Evolutionary conservation across 2,113 vertebrate species (phyloP).

Genomic region (Vulpes ferrilata): DNA sequence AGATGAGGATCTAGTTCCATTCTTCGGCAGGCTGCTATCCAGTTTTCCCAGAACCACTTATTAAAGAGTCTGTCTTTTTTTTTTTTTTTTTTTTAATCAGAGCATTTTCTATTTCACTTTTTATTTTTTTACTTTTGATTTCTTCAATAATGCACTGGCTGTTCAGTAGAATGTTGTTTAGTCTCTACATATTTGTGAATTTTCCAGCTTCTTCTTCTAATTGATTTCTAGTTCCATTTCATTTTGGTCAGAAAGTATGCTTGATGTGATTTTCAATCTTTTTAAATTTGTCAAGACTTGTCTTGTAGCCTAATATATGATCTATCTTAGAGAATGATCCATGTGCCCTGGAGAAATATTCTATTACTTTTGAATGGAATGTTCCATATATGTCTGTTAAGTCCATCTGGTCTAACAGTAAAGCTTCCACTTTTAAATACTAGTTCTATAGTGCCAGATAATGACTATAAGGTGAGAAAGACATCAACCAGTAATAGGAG

Average conservation of each 20-base stretch:
- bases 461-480: not conserved
- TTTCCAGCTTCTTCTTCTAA: not conserved
- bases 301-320: not conserved
- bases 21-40: not conserved
- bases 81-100: too few relatives aligned
- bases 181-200: not conserved
- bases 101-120: not conserved
- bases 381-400: not conserved
- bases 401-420: not conserved
- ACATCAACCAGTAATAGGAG: not conserved
- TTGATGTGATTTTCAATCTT: not conserved
- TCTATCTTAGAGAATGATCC: not conserved
- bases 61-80: not conserved
- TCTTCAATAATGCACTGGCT: not conserved
- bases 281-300: not conserved
- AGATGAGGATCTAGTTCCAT: not conserved
- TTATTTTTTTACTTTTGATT: not conserved
- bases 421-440: not conserved
- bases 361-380: not conserved
- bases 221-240: not conserved
- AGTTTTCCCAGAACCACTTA: not conserved
- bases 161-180: not conserved
- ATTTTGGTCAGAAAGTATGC: not conserved
- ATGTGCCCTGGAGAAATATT: not conserved
- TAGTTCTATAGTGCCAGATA: not conserved